phyloP scores from a whole-genome alignment of 2,888 invertebrate genomes.

The Galerucella nymphaeae region DNA sequence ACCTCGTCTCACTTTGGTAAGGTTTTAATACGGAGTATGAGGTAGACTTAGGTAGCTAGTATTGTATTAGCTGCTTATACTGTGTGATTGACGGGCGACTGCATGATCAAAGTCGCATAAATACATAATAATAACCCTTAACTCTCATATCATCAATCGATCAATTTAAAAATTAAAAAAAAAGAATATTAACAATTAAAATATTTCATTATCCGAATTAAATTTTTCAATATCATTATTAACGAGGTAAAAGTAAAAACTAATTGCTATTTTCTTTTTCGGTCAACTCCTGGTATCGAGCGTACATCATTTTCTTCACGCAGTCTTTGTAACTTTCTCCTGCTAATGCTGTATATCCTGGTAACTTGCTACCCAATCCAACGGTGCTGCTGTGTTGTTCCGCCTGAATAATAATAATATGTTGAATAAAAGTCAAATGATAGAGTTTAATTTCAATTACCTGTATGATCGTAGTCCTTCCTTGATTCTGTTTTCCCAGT shows the following conservation, averaged over 20 bases:
- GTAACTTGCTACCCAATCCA: slow-evolving; percentile 87
- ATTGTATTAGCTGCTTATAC: no score
- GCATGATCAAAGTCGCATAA: no score
- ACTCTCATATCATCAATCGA: no score
- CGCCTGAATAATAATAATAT: slow-evolving; percentile 63
- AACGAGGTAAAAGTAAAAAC: slow-evolving; percentile 54
- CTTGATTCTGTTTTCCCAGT: slow-evolving; percentile 92
- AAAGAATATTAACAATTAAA: neutral
- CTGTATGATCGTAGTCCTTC: slow-evolving; percentile 92
- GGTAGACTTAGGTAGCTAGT: no score
- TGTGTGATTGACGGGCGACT: no score
- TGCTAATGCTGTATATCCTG: slow-evolving; percentile 81
- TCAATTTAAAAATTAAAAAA: neutral
- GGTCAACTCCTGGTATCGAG: slow-evolving; percentile 84
- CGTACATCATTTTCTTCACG: slow-evolving; percentile 90
- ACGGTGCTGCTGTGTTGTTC: slow-evolving; percentile 72
- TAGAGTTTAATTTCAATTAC: slow-evolving; percentile 64
- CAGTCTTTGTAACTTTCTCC: slow-evolving; percentile 91
- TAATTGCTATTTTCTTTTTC: slow-evolving; percentile 67
- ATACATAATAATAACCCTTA: no score
- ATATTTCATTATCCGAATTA: neutral
- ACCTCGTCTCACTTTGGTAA: no score
- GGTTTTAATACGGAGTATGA: no score
- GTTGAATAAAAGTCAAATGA: neutral
- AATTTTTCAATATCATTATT: neutral